Evolutionary conservation across 2,797 vertebrate species (phyloP), one percentile per base, ranked within the genome.

Genomic region (Pogonophryne albipinna): DNA sequence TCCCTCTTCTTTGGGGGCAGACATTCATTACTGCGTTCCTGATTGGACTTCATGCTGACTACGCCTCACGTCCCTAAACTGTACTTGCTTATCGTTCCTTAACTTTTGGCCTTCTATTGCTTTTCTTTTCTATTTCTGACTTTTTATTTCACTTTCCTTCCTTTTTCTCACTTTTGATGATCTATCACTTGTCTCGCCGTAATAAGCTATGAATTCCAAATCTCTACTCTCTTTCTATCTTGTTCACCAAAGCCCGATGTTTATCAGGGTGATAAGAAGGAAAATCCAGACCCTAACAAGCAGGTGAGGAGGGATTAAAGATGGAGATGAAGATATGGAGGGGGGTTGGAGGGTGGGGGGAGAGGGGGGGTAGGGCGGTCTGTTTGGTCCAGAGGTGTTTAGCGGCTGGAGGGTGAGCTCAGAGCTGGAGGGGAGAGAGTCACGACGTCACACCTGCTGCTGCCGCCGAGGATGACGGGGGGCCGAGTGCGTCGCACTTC

Each of bases 11-110:
- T 99, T 58, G 98, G 98, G 71, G 98, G 98, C 93, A 99, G 95
- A 95, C 98, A 97, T 95, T 99, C 98, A 86, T 99, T 99, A 94
- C 98, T 99, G 90, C 98, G 95, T 90, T 99, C 98, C 89, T 98
- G 97, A 93, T 96, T 98, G 90, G 97, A 99, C 97, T 99, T 99
- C 98, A 99, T 99, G 66, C 83, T 92, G 89, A 88, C 74, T 80
- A 71, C 90, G 91, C 94, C 64, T 81, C 53, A 16, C 11, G 63
- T 64, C 86, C 68, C 59, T 80, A 23, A 56, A 71, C 69, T 83
- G 23, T 71, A 82, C 84, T 79, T 79, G 53, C 20, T 75, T 79
- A 66, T 70, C 51, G 65, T 79, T 82, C 69, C 62, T 68, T 45
- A 50, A 60, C 23, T 74, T 79, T 72, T 61, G 45, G 53, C 69